Evolutionary conservation across 2,797 vertebrate genomes (phyloP), one percentile per base, ranked within the genome.

Genomic region (Menidia menidia): DNA sequence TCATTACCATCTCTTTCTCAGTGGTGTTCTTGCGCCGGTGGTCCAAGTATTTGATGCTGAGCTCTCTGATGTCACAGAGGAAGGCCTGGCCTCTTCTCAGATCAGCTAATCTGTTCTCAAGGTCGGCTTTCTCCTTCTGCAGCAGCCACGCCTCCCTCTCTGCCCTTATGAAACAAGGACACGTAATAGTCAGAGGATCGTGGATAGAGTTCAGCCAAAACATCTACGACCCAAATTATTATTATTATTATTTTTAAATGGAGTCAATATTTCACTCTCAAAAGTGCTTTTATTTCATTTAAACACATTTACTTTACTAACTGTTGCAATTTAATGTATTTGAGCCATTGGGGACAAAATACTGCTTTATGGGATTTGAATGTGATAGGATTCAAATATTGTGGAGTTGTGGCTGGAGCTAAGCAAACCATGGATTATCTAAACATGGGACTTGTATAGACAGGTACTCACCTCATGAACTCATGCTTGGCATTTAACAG

Each of bases 401-500:
- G 5, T 39, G 5, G 35, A 9, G 9, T 6, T 39, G 1, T 5
- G 35, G 9, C 35, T 9, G 35, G 2, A 39, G 35, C 35, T 39
- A 9, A 15, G 13, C 18, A 7, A 18, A 8, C 10, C n/a, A 39
- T 57, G n/a, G 6, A 41, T 25, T 15, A 31, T 55, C 16, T 16
- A 33, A 10, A 47, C 5, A 47, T 1, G 6, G 9, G 1, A 39
- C 35, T 39, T 39, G 35, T 39, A 39, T 9, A 39, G 2, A 14
- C 5, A 30, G 56, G 7, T 2, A 64, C 81, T 87, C 57, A 93
- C 92, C 80, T 87, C 66, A 88, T 88, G 39, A 88, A 73, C 73
- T 91, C 85, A 6, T 81, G 16, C 50, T 91, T 93, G 73, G 78
- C 84, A 11, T 86, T 72, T 41, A 88, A 47, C 35, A 92, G 77